Percentiles rank a stretch among this genome's conserved stretches.
Evolutionary conservation across 2,888 invertebrate species (phyloP).

Genomic region (Gymnoscelis rufifasciata): DNA sequence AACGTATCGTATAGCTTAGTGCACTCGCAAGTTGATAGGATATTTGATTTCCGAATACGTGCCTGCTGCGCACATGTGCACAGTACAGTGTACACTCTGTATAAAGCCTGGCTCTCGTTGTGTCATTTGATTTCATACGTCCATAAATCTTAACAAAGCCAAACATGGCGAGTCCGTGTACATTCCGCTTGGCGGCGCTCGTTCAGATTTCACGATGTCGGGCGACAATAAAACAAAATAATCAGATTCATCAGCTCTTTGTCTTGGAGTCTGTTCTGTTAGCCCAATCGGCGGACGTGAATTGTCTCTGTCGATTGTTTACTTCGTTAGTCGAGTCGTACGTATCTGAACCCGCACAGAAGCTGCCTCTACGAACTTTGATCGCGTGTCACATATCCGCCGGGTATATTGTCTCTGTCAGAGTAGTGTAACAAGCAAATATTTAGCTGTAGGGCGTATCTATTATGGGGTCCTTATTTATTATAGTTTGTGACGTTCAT

Average conservation of each 20-base stretch:
- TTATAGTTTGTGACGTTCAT: too few relatives aligned
- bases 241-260: constrained; percentile 67
- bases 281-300: constrained; percentile 53
- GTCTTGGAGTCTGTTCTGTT: constrained; percentile 54
- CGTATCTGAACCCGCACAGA: constrained; percentile 54
- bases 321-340: constrained; percentile 69
- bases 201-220: constrained; percentile 47
- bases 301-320: constrained; percentile 69
- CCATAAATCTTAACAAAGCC: constrained; percentile 19
- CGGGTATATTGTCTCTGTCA: constrained; percentile 1
- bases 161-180: constrained; percentile 20
- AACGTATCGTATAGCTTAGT: constrained; percentile 14
- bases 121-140: constrained; percentile 12
- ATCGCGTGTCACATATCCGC: constrained; percentile 36
- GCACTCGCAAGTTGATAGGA: constrained; percentile 8
- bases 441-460: not conserved
- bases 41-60: constrained; percentile 2
- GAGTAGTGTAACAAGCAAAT: constrained; percentile 2
- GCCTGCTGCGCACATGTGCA: not conserved
- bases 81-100: not conserved
- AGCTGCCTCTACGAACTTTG: constrained; percentile 52
- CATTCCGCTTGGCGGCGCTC: constrained; percentile 33
- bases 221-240: constrained; percentile 54
- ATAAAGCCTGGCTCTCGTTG: constrained; percentile 2
- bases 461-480: not conserved